Conservation (phyloP, 2,113 vertebrate genomes). For the Heteronetta atricapilla region DNA sequence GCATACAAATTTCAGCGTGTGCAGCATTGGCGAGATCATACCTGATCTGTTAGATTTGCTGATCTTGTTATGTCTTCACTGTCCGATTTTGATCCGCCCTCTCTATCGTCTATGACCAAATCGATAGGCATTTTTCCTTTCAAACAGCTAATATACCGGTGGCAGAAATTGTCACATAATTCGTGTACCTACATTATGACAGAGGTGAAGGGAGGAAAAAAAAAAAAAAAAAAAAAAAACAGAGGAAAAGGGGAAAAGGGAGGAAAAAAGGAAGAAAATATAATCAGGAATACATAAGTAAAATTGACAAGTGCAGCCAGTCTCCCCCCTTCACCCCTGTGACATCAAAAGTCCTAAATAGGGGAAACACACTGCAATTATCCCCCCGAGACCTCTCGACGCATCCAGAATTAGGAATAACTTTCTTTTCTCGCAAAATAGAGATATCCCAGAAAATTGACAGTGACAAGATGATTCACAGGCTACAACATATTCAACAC, state of each 20-base stretch:
- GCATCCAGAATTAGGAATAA: slow-evolving; percentile 83
- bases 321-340: slow-evolving; percentile 69
- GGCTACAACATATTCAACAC: slow-evolving; percentile 93
- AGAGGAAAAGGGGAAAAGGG: background rate
- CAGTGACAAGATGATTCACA: slow-evolving; percentile 96
- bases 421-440: slow-evolving; percentile 91
- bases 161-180: slow-evolving; percentile 99
- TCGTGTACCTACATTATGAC: slow-evolving; percentile 91
- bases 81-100: slow-evolving; percentile 99
- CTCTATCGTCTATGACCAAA: slow-evolving; percentile 99
- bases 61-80: slow-evolving; percentile 99
- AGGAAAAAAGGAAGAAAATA: slow-evolving; percentile 58
- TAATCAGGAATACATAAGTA: slow-evolving; percentile 80
- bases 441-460: slow-evolving; percentile 98
- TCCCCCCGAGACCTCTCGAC: slow-evolving; percentile 79
- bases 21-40: slow-evolving; percentile 75
- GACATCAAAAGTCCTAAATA: slow-evolving; percentile 82
- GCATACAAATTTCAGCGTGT: slow-evolving; percentile 81
- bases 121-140: slow-evolving; percentile 99
- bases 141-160: slow-evolving; percentile 99
- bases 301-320: slow-evolving; percentile 84
- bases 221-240: accelerated
- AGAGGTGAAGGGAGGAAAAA: slow-evolving; percentile 14
- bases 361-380: slow-evolving; percentile 81
- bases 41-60: slow-evolving; percentile 96